These are phyloP conservation scores for Pica pica DNA, from an alignment of 2,113 vertebrate genomes.

Conservation along the genomic window DNA sequence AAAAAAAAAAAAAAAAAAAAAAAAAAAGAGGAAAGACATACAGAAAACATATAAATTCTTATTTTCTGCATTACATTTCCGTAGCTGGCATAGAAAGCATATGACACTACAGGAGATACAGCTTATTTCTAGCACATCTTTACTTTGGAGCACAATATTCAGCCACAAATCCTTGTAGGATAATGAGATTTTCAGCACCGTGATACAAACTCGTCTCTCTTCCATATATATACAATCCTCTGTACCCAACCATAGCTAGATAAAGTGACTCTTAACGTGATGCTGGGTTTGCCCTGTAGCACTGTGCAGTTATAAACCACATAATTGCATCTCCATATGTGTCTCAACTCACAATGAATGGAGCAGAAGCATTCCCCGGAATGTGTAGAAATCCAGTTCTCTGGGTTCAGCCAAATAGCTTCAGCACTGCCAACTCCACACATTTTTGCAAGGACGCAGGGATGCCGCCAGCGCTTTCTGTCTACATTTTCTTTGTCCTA, in stretches of 20 bases:
- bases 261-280: background rate
- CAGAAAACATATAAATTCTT: background rate
- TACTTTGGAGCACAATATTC: background rate
- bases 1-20: background rate
- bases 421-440: background rate
- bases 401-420: background rate
- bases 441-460: too few relatives aligned
- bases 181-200: background rate
- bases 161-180: background rate
- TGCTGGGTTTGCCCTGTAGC: background rate
- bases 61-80: background rate
- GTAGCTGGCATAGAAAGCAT: background rate
- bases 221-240: background rate
- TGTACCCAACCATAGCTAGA: background rate
- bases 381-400: rapidly evolving
- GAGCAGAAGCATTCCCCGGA: background rate
- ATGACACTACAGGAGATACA: background rate
- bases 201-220: background rate
- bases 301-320: background rate
- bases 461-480: background rate
- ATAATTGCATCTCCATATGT: background rate
- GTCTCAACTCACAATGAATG: background rate
- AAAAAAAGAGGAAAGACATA: background rate
- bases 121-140: background rate
- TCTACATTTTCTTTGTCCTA: background rate